phyloP scores from a whole-genome alignment of 2,888 invertebrate genomes.

The Stomorhina lunata region DNA sequence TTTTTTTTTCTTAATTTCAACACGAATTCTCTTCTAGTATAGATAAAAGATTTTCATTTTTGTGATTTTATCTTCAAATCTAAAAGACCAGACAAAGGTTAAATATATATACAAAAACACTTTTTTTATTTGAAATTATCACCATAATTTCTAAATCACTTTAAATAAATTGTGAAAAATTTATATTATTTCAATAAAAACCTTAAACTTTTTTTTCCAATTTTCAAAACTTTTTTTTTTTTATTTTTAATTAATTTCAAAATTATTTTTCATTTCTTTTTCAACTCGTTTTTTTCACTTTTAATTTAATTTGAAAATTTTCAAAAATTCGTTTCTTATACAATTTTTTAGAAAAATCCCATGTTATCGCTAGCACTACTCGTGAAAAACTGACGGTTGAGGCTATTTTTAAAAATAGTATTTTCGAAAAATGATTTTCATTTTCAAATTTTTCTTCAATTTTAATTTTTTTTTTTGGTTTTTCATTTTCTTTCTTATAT shows the following conservation, averaged over 20 bases:
- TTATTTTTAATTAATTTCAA: neutral
- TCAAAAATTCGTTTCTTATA: neutral
- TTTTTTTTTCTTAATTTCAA: constrained; percentile 31
- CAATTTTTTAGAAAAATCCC: constrained; percentile 2
- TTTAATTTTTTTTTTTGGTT: constrained; percentile 25
- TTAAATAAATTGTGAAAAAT: neutral
- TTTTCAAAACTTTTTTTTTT: neutral
- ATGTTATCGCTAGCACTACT: constrained; percentile 75
- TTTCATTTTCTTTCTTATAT: constrained; percentile 29
- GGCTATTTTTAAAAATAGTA: constrained; percentile 77
- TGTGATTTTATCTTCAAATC: neutral
- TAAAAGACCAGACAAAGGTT: constrained; percentile 40
- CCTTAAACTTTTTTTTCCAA: neutral
- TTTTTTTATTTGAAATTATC: neutral
- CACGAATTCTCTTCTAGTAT: constrained; percentile 45
- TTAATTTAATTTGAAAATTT: neutral
- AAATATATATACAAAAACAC: neutral
- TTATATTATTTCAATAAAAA: neutral
- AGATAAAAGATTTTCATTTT: constrained; percentile 38
- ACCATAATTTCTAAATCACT: neutral
- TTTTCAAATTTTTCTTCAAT: constrained; percentile 37
- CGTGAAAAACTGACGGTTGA: constrained; percentile 77
- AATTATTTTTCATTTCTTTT: constrained; percentile 2
- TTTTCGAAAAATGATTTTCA: constrained; percentile 64
- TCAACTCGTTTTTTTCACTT: neutral